These are phyloP conservation scores for Polia nebulosa DNA, from an alignment of 2,888 invertebrate genomes.

Conservation along the genomic window DNA sequence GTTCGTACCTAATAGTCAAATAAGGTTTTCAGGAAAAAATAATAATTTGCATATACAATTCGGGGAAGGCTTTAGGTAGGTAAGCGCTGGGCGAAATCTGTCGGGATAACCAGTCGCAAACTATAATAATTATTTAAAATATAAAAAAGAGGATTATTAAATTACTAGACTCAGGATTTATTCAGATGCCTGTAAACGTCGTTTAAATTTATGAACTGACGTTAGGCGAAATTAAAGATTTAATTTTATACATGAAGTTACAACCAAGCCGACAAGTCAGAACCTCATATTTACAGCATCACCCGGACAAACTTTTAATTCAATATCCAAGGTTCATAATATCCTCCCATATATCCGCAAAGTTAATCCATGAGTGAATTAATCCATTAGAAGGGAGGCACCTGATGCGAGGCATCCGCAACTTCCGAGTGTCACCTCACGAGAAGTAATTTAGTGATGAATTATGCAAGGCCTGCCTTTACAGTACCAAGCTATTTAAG, in stretches of 20 bases:
- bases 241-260: not conserved
- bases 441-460: slow-evolving; percentile 45
- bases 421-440: slow-evolving; percentile 31
- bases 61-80: too few relatives aligned
- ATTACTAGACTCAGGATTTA: too few relatives aligned
- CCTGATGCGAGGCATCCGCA: slow-evolving; percentile 43
- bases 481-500: not conserved
- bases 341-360: slow-evolving; percentile 19
- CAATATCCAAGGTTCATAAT: slow-evolving; percentile 19
- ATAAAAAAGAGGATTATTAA: too few relatives aligned
- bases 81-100: too few relatives aligned
- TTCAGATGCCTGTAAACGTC: too few relatives aligned
- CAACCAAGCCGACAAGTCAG: not conserved
- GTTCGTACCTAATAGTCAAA: too few relatives aligned
- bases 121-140: too few relatives aligned
- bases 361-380: slow-evolving; percentile 54
- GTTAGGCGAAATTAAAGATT: too few relatives aligned
- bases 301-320: slow-evolving; percentile 36
- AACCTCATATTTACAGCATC: not conserved
- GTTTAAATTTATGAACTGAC: too few relatives aligned
- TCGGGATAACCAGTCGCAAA: too few relatives aligned
- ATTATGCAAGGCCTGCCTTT: slow-evolving; percentile 40
- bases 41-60: too few relatives aligned
- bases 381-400: slow-evolving; percentile 56
- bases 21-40: too few relatives aligned